phyloP scores from a whole-genome alignment of 2,113 vertebrate genomes.

The Dasyornis broadbenti region DNA sequence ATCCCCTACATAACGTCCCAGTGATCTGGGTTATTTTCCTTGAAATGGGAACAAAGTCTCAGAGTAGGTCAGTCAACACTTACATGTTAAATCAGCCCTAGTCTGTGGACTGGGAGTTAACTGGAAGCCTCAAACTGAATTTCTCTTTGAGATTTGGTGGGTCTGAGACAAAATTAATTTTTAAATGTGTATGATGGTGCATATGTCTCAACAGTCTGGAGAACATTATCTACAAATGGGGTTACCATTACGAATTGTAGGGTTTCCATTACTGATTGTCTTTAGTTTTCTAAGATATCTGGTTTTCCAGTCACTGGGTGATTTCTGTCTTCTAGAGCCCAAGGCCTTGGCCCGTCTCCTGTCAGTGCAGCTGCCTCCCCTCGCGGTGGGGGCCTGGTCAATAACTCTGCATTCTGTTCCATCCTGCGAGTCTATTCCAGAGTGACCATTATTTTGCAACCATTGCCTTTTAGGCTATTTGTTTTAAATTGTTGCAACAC shows the following conservation, averaged over 20 bases:
- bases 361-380: background rate
- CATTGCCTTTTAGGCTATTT: slow-evolving; percentile 21
- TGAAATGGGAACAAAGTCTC: background rate
- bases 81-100: background rate
- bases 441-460: slow-evolving; percentile 19
- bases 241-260: background rate
- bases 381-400: background rate
- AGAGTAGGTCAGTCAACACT: background rate
- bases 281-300: background rate
- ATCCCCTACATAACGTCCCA: background rate
- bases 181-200: background rate
- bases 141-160: background rate
- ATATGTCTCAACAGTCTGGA: background rate
- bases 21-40: background rate
- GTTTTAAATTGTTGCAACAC: slow-evolving; percentile 38
- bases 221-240: background rate
- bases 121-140: background rate
- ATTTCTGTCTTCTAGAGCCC: background rate
- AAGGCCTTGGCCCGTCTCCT: background rate
- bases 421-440: background rate
- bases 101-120: background rate
- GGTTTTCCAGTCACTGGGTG: background rate
- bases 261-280: background rate
- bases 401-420: slow-evolving; percentile 6
- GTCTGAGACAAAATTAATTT: background rate